Evolutionary conservation across 2,113 vertebrate species (phyloP).

Genomic region (Scortum barcoo): DNA sequence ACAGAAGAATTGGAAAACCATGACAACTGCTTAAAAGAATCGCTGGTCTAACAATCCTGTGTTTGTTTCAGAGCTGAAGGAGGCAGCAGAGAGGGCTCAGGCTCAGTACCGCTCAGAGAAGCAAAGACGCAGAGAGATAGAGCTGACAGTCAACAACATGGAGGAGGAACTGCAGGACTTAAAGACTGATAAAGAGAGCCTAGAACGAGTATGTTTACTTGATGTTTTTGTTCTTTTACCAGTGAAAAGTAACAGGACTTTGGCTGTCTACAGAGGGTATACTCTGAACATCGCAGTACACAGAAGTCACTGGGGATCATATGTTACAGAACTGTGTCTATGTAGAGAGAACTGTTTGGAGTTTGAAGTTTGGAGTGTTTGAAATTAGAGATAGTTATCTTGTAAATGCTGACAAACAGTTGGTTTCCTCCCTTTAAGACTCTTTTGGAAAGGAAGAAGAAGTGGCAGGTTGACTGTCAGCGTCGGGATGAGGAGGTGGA

Average conservation of each 20-base stretch:
- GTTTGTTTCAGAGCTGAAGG: constrained; percentile 87
- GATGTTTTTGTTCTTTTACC: not conserved
- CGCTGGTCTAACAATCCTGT: not conserved
- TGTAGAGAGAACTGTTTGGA: not conserved
- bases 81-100: constrained; percentile 85
- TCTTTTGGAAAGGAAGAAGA: constrained; percentile 92
- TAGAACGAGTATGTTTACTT: constrained; percentile 86
- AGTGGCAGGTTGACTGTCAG: constrained; percentile 89
- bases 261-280: not conserved
- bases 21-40: not conserved
- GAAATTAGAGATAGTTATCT: not conserved
- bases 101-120: constrained; percentile 89
- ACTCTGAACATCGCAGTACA: not conserved
- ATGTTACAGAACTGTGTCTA: not conserved
- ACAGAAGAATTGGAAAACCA: not conserved
- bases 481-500: constrained; percentile 92
- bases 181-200: constrained; percentile 87
- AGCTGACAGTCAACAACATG: constrained; percentile 83
- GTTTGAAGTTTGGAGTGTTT: not conserved
- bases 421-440: constrained; percentile 77
- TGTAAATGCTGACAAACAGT: not conserved
- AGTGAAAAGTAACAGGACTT: not conserved
- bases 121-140: constrained; percentile 90
- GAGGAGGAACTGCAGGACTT: constrained; percentile 93
- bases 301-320: not conserved